Conservation (phyloP, 2,797 vertebrate species). For the Alcedo atthis region DNA sequence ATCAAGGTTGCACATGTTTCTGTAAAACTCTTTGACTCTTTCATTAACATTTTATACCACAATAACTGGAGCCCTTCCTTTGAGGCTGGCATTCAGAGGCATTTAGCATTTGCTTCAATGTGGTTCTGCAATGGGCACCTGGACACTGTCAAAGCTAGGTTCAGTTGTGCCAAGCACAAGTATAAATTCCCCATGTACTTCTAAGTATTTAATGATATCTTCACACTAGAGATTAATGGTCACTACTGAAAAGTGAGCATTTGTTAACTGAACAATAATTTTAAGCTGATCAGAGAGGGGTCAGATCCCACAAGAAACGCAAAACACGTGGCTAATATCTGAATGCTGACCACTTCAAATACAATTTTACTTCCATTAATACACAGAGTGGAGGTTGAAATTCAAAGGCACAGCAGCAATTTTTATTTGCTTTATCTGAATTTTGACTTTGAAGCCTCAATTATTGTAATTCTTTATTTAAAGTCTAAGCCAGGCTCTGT, state of each 20-base stretch:
- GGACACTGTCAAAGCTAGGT: not conserved
- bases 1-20: not conserved
- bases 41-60: not conserved
- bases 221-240: not conserved
- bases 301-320: not conserved
- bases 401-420: not conserved
- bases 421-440: constrained; percentile 25
- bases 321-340: not conserved
- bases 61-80: not conserved
- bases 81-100: not conserved
- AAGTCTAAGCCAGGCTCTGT: not conserved
- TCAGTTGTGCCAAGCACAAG: not conserved
- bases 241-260: not conserved
- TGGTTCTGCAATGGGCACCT: not conserved
- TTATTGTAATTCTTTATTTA: constrained; percentile 25
- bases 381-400: not conserved
- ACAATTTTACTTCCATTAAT: not conserved
- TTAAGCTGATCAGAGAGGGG: not conserved
- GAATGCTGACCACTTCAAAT: not conserved
- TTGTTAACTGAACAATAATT: not conserved
- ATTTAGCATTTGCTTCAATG: not conserved
- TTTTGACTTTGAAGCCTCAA: constrained; percentile 24
- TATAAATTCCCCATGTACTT: not conserved
- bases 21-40: not conserved
- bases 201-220: not conserved